These are phyloP conservation scores for Aplysina aerophoba DNA, from an alignment of 37 sponge, comb jelly and placozoan genomes.

Conservation along the genomic window DNA sequence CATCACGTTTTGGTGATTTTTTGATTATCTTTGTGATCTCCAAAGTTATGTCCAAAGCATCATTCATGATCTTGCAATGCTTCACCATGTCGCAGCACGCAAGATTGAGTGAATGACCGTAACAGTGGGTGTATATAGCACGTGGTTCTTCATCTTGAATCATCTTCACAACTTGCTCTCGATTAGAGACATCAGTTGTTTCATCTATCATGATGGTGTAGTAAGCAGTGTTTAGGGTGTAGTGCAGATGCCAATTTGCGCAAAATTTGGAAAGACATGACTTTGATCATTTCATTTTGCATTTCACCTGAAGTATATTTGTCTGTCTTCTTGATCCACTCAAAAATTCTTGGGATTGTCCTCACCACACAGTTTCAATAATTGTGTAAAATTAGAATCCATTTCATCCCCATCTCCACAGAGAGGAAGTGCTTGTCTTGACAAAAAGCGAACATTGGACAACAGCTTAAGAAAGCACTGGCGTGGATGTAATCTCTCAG, in stretches of 20 bases:
- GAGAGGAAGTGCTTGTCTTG: slow-evolving; percentile 37
- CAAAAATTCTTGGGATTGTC: slow-evolving; percentile 33
- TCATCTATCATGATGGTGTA: slow-evolving; percentile 76
- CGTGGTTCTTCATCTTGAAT: slow-evolving; percentile 24
- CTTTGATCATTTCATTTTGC: slow-evolving; percentile 36
- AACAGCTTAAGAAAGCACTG: neutral
- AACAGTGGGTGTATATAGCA: slow-evolving; percentile 32
- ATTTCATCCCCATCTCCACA: slow-evolving; percentile 44
- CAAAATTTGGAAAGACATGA: slow-evolving; percentile 43
- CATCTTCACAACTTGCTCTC: slow-evolving; percentile 63
- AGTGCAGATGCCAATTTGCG: slow-evolving; percentile 43
- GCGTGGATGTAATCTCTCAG: slow-evolving; percentile 37
- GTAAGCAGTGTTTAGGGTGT: slow-evolving; percentile 26
- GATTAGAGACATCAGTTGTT: slow-evolving; percentile 73
- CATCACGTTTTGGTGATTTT: neutral
- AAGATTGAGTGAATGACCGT: slow-evolving; percentile 29
- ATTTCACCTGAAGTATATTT: slow-evolving; percentile 39
- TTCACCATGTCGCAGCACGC: slow-evolving; percentile 30
- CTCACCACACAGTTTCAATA: slow-evolving; percentile 34
- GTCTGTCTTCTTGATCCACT: slow-evolving; percentile 43
- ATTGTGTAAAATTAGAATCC: slow-evolving; percentile 40
- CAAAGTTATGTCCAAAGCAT: slow-evolving; percentile 5
- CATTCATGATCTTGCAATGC: slow-evolving; percentile 35
- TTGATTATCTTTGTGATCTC: slow-evolving; percentile 13
- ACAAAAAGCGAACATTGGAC: slow-evolving; percentile 38